Percentiles rank a stretch among this genome's conserved stretches.
These are phyloP conservation scores for Perca schrenkii DNA, from an alignment of 2,113 vertebrate genomes.

Conservation along the genomic window DNA sequence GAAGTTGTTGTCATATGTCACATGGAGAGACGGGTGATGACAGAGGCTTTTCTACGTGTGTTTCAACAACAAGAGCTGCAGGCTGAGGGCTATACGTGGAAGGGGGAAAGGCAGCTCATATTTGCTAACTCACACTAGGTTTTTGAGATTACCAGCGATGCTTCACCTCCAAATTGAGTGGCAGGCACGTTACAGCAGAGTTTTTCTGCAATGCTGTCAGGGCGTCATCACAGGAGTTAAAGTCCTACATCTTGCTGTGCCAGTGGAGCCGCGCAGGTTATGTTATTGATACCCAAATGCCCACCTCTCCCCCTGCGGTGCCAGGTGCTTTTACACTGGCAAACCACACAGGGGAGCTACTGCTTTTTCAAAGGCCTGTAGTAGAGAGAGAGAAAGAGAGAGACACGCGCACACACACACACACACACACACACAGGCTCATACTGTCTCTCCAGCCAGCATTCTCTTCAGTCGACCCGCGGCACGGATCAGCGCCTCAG, in stretches of 20 bases:
- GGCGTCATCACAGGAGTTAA: background rate
- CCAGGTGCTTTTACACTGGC: constrained; percentile 80
- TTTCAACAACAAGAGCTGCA: constrained; percentile 18
- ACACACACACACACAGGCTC: constrained; percentile 1
- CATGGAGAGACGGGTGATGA: constrained; percentile 50
- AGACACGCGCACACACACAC: constrained; percentile 14
- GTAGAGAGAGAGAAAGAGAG: constrained; percentile 40
- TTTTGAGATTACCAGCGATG: background rate
- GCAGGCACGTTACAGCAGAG: background rate
- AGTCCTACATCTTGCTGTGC: constrained; percentile 4
- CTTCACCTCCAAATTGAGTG: background rate
- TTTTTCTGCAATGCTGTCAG: background rate
- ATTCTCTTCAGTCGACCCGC: constrained; percentile 45
- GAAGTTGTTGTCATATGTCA: constrained; percentile 52
- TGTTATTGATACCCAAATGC: constrained; percentile 49
- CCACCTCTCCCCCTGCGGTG: constrained; percentile 63
- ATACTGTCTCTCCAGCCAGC: constrained; percentile 27
- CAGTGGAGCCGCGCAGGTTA: background rate
- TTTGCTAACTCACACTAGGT: background rate
- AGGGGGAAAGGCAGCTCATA: background rate
- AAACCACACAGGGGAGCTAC: constrained; percentile 92
- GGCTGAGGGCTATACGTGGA: constrained; percentile 8
- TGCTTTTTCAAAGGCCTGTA: constrained; percentile 84
- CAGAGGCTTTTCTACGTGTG: constrained; percentile 38
- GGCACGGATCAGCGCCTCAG: constrained; percentile 10